Percentiles rank a stretch among this genome's conserved stretches.
These are phyloP conservation scores for Fregetta grallaria DNA, from an alignment of 2,113 vertebrate genomes.

Conservation along the genomic window DNA sequence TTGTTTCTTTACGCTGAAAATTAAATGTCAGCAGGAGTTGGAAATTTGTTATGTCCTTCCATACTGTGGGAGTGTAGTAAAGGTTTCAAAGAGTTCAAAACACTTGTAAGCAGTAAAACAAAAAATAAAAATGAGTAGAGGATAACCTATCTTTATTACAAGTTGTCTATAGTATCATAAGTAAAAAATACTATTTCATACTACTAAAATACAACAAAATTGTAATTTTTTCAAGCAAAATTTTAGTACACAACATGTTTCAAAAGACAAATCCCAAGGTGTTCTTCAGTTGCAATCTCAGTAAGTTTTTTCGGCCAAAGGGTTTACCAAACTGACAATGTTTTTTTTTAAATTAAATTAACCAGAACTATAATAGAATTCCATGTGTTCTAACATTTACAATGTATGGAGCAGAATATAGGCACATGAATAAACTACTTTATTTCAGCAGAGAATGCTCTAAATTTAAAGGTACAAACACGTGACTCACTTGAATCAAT, in stretches of 20 bases:
- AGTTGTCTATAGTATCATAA: not conserved
- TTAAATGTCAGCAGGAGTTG: not conserved
- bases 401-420: not conserved
- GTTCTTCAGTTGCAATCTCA: not conserved
- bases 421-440: not conserved
- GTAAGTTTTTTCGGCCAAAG: not conserved
- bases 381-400: not conserved
- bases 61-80: not conserved
- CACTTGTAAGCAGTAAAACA: not conserved
- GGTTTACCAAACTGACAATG: not conserved
- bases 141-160: not conserved
- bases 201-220: not conserved
- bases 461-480: not conserved
- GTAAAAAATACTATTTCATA: not conserved
- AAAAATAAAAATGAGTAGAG: not conserved
- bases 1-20: not conserved
- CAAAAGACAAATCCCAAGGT: not conserved
- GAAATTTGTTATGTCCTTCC: not conserved
- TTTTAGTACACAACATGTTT: not conserved
- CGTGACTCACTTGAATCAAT: not conserved
- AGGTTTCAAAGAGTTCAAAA: not conserved
- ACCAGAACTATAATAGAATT: not conserved
- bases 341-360: not conserved
- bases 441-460: not conserved
- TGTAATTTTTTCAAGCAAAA: not conserved